These are phyloP conservation scores for Lamprotornis superbus DNA, from an alignment of 2,113 vertebrate genomes.

Conservation along the genomic window DNA sequence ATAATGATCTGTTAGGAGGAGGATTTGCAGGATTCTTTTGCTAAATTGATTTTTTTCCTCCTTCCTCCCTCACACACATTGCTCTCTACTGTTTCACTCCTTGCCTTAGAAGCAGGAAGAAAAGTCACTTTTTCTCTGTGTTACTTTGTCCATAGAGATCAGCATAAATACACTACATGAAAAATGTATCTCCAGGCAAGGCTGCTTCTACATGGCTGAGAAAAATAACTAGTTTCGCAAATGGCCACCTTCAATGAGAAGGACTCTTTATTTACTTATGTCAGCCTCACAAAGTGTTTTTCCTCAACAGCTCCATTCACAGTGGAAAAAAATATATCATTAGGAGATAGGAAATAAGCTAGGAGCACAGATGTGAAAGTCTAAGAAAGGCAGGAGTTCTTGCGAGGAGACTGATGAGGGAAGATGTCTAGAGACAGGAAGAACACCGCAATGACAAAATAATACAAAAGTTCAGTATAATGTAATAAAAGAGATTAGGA, in stretches of 20 bases:
- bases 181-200: not conserved
- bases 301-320: not conserved
- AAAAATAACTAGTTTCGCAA: not conserved
- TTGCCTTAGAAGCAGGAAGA: not conserved
- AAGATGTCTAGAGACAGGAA: not conserved
- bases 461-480: not conserved
- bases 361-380: not conserved
- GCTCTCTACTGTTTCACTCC: not conserved
- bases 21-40: not conserved
- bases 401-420: not conserved
- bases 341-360: not conserved
- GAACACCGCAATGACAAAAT: not conserved
- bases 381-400: not conserved
- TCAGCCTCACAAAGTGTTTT: not conserved
- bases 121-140: not conserved
- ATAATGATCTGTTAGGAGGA: not conserved
- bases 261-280: not conserved
- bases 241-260: not conserved
- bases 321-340: not conserved
- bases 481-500: not conserved
- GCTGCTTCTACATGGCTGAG: not conserved
- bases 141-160: not conserved
- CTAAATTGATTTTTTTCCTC: not conserved
- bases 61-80: not conserved
- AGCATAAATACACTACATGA: not conserved